Conservation (phyloP, 2,888 invertebrate genomes). For the Brachycybe producta region DNA sequence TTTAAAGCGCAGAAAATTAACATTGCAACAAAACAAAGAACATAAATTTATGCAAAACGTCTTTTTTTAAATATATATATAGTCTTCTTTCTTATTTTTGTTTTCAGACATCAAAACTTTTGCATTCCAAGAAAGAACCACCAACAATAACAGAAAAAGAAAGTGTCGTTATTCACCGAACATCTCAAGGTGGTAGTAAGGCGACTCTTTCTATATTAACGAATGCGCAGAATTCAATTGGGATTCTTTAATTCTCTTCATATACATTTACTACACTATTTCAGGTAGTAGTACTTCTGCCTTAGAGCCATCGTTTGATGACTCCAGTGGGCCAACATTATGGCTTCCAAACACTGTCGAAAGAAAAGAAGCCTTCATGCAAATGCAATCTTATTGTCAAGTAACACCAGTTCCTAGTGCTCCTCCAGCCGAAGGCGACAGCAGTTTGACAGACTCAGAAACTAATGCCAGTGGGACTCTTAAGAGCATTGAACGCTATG, state of each 20-base stretch:
- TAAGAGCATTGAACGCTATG: background rate
- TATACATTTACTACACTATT: too few species aligned
- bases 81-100: too few species aligned
- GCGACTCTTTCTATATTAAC: too few species aligned
- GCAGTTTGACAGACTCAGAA: conserved; percentile 13
- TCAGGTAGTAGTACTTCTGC: conserved; percentile 5
- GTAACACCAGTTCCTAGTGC: conserved; percentile 15
- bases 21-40: too few species aligned
- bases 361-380: conserved; percentile 3
- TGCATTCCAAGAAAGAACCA: conserved; percentile 5
- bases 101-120: background rate
- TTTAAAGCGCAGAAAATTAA: too few species aligned
- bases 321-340: conserved; percentile 7
- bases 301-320: conserved; percentile 7
- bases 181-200: conserved; percentile 1
- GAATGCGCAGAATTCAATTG: too few species aligned
- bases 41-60: too few species aligned
- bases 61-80: too few species aligned
- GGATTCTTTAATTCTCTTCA: too few species aligned
- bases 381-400: conserved; percentile 12
- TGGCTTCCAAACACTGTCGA: conserved; percentile 8
- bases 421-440: conserved; percentile 15
- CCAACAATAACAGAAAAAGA: background rate
- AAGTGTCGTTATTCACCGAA: background rate
- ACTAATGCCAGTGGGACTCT: background rate